Base-by-base conservation (phyloP, 1,140 invertebrate genomes). In the Pogonomyrmex californicus region DNA sequence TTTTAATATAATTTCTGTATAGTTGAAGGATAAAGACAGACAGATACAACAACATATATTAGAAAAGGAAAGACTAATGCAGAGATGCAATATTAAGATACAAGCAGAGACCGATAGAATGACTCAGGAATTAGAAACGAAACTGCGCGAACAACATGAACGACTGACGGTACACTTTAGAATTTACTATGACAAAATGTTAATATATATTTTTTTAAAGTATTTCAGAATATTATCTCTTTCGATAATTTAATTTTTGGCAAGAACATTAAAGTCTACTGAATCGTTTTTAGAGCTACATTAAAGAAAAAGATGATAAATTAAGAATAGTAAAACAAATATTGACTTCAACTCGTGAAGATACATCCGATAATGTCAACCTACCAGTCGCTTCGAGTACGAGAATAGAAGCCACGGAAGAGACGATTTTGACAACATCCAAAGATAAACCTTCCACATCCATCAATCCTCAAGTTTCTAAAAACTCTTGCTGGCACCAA, bases 1-100 rank as follows among this genome's bases (percentile, higher is more conserved):
- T 6, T 12, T 33, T 70, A 17, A 63, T 49, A 23, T 1, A 23
- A 63, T 81, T 36, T 86, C n/a, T 62, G 17, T 88, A 7, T 30
- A 94, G 93, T 71, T 98, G 5, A 96, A 96, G 90, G 97, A 97
- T 87, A 97, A 97, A 91, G 97, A 97, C 86, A 94, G 96, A 81
- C 95, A 96, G 75, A 92, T 98, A 0, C 97, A 96, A 86, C 97
- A 97, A 92, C 96, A 97, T 73, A 96, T 96, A 38, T 94, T 97
- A 30, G 97, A 98, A 66, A 97, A 97, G 88, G 97, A 98, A 91
- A 97, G 96, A 90, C 96, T 97, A 62, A 98, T 98, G 92, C 96
- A 97, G 86, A 97, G 97, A 91, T 97, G 96, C 86, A 96, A 96
- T 49, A 94, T 96, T 23, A 97, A 97, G 91, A 96, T 97, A 30